These are phyloP conservation scores for Phylloscopus trochilus DNA, from an alignment of 2,113 vertebrate species.

Conservation along the genomic window DNA sequence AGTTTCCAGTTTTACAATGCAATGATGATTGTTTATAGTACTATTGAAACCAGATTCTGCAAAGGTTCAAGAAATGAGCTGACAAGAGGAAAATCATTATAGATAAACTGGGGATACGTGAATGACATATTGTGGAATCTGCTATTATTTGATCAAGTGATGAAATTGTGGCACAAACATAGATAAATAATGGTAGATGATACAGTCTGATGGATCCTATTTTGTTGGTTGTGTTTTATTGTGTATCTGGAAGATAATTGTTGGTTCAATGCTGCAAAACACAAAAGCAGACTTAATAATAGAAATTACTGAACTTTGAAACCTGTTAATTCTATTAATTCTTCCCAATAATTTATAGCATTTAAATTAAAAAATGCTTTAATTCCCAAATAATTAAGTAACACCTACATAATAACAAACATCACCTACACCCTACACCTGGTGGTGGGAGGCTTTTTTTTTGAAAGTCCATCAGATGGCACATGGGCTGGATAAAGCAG, in stretches of 20 bases:
- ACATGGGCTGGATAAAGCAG: background rate
- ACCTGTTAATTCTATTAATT: background rate
- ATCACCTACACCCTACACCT: background rate
- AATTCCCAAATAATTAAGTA: background rate
- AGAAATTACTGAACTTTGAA: background rate
- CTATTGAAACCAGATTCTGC: slow-evolving; percentile 83
- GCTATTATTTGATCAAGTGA: slow-evolving; percentile 79
- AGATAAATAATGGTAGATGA: slow-evolving; percentile 64
- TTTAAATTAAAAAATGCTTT: background rate
- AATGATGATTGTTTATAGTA: slow-evolving; percentile 96
- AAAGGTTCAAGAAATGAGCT: slow-evolving; percentile 85
- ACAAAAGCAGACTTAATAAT: background rate
- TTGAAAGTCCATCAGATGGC: background rate
- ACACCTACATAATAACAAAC: background rate
- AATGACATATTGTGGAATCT: slow-evolving; percentile 74
- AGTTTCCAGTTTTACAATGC: slow-evolving; percentile 96
- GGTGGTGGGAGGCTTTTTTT: background rate
- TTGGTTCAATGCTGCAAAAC: background rate
- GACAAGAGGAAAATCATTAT: slow-evolving; percentile 85
- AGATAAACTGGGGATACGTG: slow-evolving; percentile 82
- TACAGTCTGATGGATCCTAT: slow-evolving; percentile 6
- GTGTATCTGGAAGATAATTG: slow-evolving; percentile 17
- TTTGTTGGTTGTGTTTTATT: slow-evolving; percentile 25
- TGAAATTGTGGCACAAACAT: slow-evolving; percentile 70
- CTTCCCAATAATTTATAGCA: slow-evolving; percentile 6